Conservation (phyloP, 2,113 vertebrate species). For the Triplophysa rosa region DNA sequence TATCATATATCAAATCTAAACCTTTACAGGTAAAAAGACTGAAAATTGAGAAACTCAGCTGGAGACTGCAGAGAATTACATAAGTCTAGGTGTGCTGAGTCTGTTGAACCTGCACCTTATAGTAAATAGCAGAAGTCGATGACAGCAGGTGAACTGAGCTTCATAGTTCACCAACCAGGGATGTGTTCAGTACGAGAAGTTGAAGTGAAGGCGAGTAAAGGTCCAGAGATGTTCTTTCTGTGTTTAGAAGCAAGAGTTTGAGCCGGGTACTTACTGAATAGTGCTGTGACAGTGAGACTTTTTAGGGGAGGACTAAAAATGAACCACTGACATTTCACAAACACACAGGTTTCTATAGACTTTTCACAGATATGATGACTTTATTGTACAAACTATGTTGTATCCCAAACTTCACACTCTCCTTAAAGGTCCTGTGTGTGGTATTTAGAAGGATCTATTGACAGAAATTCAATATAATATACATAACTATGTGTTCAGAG, state of each 20-base stretch:
- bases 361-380: no score
- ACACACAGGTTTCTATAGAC: neutral
- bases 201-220: neutral
- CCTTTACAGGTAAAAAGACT: no score
- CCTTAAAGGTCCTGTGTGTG: no score
- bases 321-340: neutral
- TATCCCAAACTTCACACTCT: no score
- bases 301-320: conserved; percentile 2
- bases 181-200: neutral
- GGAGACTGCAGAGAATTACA: neutral
- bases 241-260: neutral
- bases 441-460: no score
- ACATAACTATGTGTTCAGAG: no score
- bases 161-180: neutral
- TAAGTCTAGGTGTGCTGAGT: neutral
- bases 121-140: neutral
- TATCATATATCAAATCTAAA: no score
- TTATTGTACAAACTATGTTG: no score
- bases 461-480: no score
- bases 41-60: neutral
- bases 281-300: neutral
- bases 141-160: conserved; percentile 10
- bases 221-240: neutral
- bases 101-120: neutral
- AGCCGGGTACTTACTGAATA: neutral